phyloP scores from a whole-genome alignment of 2,888 invertebrate species.

The Entomobrya proxima region DNA sequence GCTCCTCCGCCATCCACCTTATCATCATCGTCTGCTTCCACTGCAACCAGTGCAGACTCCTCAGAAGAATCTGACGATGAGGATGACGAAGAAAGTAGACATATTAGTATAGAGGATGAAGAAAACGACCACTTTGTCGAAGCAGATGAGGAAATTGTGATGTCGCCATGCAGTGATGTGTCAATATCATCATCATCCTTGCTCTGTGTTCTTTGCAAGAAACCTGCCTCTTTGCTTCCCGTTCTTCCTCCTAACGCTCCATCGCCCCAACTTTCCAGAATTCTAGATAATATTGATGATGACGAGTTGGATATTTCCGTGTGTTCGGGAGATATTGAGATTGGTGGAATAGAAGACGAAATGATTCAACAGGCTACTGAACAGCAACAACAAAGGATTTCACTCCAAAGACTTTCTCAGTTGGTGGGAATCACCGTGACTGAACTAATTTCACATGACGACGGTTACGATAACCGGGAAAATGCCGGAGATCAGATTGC shows the following conservation, averaged over 20 bases:
- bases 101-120: conserved; percentile 61
- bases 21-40: background rate
- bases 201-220: conserved; percentile 65
- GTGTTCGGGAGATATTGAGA: conserved; percentile 74
- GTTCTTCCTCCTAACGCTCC: conserved; percentile 50
- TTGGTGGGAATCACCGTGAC: conserved; percentile 53
- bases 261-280: conserved; percentile 68
- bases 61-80: conserved; percentile 56
- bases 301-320: conserved; percentile 73
- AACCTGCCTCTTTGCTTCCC: conserved; percentile 27
- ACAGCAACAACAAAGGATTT: conserved; percentile 46
- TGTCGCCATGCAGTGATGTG: background rate
- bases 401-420: conserved; percentile 48
- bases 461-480: background rate
- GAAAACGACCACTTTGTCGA: conserved; percentile 35
- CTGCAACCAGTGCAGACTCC: background rate
- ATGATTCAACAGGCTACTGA: conserved; percentile 63
- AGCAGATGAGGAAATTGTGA: background rate
- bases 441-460: background rate
- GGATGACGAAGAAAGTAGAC: conserved; percentile 57
- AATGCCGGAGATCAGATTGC: background rate
- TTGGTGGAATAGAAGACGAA: conserved; percentile 74
- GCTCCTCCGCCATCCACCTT: background rate
- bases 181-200: background rate
- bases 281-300: conserved; percentile 71